Base-by-base conservation (phyloP, 1,140 invertebrate species). In the Drosophila navojoa region DNA sequence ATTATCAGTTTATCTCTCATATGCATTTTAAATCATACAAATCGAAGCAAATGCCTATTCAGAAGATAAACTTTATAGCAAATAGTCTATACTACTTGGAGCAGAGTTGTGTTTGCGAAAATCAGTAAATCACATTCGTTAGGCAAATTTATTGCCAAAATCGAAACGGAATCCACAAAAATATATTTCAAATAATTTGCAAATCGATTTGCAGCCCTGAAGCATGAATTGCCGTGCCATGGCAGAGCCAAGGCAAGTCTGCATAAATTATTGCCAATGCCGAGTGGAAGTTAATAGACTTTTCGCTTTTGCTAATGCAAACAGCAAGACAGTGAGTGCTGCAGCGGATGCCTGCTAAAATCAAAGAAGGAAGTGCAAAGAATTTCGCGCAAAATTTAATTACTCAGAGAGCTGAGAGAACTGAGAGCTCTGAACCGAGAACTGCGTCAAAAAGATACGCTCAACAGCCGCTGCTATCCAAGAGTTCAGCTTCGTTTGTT, bases 341-440 rank as follows among this genome's bases (percentile, higher is more conserved):
- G 53, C 15, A 22, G 16, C 3, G 38, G 38, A 63, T 59, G 49
- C 38, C 63, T 52, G 70, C 11, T 0, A 38, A 38, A 87, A 82
- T 87, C 82, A 89, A 76, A 79, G 84, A 69, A 74, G 76, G 49
- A 89, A 89, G 79, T 79, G 58, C 84, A 67, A 74, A 61, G 84
- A 87, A 87, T 77, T 79, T 59, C 60, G 58, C 62, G 62, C 54
- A 61, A 79, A 89, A 87, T 87, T 87, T 87, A 87, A 87, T 87
- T 87, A 87, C 81, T 72, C 50, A 49, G 60, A 61, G 59, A 74
- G 64, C 35, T 38, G 11, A 38, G 9, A 38, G 35, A 38, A 38
- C 35, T 16, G 6, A 22, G 15, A 61, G 62, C 55, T 35, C 32
- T 13, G 35, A 49, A 29, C 29, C 32, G 40, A 15, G 57, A 72